These are phyloP conservation scores for Eudyptes chrysolophus DNA, from an alignment of 2,113 vertebrate species.

Conservation along the genomic window DNA sequence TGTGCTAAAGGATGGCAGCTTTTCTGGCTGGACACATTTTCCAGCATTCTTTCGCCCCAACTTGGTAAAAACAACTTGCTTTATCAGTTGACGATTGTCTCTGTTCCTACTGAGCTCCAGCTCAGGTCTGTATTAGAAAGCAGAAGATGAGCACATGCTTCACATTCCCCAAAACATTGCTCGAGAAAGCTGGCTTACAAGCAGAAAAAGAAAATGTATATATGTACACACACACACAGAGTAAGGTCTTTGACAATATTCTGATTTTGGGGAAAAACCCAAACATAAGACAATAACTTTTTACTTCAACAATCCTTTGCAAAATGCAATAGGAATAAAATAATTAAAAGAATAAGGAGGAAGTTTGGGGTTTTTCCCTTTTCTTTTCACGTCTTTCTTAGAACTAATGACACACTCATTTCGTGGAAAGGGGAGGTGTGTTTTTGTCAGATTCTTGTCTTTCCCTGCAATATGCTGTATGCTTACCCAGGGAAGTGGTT, in stretches of 20 bases:
- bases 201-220: fast-evolving
- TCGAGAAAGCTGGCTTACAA: not conserved
- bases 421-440: not conserved
- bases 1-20: not conserved
- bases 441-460: not conserved
- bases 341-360: not conserved
- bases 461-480: not conserved
- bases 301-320: not conserved
- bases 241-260: not conserved
- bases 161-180: not conserved
- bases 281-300: not conserved
- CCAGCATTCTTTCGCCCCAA: not conserved
- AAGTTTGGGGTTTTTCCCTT: not conserved
- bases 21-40: not conserved
- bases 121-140: not conserved
- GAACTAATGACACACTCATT: not conserved
- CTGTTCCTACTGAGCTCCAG: not conserved
- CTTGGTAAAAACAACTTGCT: not conserved
- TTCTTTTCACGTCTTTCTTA: not conserved
- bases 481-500: not conserved
- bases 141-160: not conserved
- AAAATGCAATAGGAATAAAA: not conserved
- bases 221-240: not conserved
- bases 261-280: not conserved
- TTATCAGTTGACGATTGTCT: not conserved